phyloP scores from a whole-genome alignment of 1,140 invertebrate genomes.

The Pogonognathellus flavescens region DNA sequence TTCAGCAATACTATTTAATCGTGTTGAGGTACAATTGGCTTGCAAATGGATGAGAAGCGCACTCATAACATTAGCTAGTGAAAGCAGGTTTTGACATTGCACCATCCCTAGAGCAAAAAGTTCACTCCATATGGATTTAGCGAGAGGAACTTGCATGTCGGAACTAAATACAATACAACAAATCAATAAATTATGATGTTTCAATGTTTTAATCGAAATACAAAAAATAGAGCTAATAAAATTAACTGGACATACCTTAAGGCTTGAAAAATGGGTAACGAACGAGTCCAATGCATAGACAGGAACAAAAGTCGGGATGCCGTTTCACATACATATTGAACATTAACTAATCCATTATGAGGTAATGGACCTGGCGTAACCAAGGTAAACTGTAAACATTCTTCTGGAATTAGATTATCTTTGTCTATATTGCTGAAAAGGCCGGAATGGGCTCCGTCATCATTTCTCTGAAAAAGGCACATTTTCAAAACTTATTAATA shows the following conservation, averaged over 20 bases:
- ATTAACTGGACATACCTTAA: conserved; percentile 75
- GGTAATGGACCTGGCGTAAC: conserved; percentile 86
- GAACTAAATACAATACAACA: conserved; percentile 74
- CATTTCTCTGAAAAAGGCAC: conserved; percentile 53
- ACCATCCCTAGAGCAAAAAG: conserved; percentile 92
- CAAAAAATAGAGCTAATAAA: too few relatives aligned
- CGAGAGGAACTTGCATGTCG: conserved; percentile 85
- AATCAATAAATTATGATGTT: conserved; percentile 5
- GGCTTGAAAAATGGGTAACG: conserved; percentile 84
- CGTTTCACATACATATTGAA: conserved; percentile 83
- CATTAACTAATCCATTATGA: conserved; percentile 55
- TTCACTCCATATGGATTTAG: conserved; percentile 87
- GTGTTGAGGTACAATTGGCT: conserved; percentile 65
- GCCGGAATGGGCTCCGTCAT: conserved; percentile 36
- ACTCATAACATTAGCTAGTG: conserved; percentile 84
- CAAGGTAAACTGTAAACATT: conserved; percentile 82
- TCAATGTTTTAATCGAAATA: too few relatives aligned
- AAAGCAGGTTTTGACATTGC: conserved; percentile 86
- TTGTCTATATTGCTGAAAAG: conserved; percentile 61
- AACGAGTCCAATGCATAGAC: conserved; percentile 89
- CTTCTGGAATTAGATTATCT: conserved; percentile 73
- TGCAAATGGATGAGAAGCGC: conserved; percentile 81
- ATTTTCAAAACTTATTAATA: neutral
- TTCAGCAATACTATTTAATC: conserved; percentile 72
- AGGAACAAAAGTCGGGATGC: conserved; percentile 89